Evolutionary conservation across 2,888 invertebrate species (phyloP).

Genomic region (Yponomeuta plumbellus): DNA sequence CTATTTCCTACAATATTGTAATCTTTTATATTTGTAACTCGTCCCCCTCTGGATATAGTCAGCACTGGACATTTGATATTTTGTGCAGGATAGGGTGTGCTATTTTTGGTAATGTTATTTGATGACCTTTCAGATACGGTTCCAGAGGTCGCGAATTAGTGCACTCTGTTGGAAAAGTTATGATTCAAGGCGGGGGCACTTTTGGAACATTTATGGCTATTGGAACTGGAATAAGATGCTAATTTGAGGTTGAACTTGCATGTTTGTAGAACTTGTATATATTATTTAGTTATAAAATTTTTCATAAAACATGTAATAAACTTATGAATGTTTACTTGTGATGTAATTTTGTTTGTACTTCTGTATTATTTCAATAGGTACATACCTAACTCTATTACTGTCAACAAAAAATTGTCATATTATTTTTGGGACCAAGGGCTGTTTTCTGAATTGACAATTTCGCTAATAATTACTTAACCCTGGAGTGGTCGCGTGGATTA

Average conservation of each 20-base stretch:
- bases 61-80: no score
- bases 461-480: no score
- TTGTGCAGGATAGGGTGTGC: no score
- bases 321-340: slow-evolving; percentile 19
- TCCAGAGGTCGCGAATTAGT: slow-evolving; percentile 93
- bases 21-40: neutral
- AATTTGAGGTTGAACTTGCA: slow-evolving; percentile 32
- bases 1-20: neutral
- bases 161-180: slow-evolving; percentile 95
- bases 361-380: slow-evolving; percentile 25
- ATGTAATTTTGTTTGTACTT: slow-evolving; percentile 28
- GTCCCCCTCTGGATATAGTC: no score
- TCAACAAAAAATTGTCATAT: no score
- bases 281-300: slow-evolving; percentile 23
- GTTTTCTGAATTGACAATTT: no score
- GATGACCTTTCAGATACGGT: slow-evolving; percentile 82
- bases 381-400: no score
- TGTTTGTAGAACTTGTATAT: slow-evolving; percentile 43
- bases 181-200: slow-evolving; percentile 97
- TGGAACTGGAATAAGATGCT: slow-evolving; percentile 90
- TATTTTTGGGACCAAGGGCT: no score
- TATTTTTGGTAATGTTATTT: neutral
- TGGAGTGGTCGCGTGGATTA: no score
- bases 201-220: slow-evolving; percentile 99
- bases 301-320: neutral